Evolutionary conservation across 2,113 vertebrate genomes (phyloP), one percentile per base, ranked within the genome.

Genomic region (Cavia porcellus): DNA sequence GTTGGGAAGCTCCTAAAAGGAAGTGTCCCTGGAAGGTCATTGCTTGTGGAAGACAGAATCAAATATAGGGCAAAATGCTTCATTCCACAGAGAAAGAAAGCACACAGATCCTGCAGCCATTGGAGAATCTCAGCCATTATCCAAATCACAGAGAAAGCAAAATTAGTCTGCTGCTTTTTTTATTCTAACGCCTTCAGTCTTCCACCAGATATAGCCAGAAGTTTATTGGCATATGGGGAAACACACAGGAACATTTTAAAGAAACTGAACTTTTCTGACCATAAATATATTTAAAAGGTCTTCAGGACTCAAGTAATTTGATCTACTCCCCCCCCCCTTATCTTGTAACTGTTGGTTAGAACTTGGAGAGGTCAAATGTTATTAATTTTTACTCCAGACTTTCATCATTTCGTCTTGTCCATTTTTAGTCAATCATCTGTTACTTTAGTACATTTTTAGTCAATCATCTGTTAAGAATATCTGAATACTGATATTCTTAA

Each of bases 1-100:
- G 20, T 8, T 45, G 20, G 38, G 35, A 91, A 95, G 42, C 32
- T 70, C 7, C 52, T 52, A 17, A 17, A 80, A 30, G 11, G 30
- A 28, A 0, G 17, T 14, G 19, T 3, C 7, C 9, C 35, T n/a
- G 5, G 1, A 5, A 30, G n/a, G 12, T 11, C 1, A n/a, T 55
- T 0, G 79, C 47, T 47, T 3, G 5, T 87, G 12, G 24, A n/a
- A 74, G 5, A 22, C 66, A 84, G 68, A 74, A 68, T 80, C 35
- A 57, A 57, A 81, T 20, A 28, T 19, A 86, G 20, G 1, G 1
- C 1, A 12, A 47, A 50, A 50, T 30, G 4, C 19, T 13, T 62
- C 38, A 62, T 50, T 59, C 4, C 42, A n/a, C 3, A 93, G 38
- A 74, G 11, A 64, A 75, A 88, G 32, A 1, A 32, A 13, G 2